These are phyloP conservation scores for Trichonephila inaurata DNA, from an alignment of 1,140 invertebrate species.

Conservation along the genomic window DNA sequence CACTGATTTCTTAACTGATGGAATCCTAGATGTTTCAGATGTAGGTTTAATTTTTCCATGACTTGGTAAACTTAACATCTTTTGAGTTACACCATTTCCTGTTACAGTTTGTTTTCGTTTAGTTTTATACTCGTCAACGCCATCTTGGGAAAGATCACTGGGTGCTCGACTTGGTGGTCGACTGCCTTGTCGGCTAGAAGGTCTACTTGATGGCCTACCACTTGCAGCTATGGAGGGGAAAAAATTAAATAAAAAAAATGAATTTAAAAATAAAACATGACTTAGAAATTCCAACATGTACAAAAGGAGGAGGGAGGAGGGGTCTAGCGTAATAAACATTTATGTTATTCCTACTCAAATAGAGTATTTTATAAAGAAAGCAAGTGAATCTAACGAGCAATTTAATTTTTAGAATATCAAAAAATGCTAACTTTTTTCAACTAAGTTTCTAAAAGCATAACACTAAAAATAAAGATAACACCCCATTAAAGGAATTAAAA, in stretches of 20 bases:
- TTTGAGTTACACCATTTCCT: slow-evolving; percentile 47
- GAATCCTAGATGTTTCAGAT: slow-evolving; percentile 53
- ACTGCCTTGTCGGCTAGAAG: slow-evolving; percentile 70
- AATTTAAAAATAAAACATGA: not conserved
- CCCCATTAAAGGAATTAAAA: too few relatives aligned
- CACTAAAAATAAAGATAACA: too few relatives aligned
- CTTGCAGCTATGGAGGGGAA: not conserved
- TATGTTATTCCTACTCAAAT: too few relatives aligned
- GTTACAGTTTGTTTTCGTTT: slow-evolving; percentile 56
- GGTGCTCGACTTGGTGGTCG: slow-evolving; percentile 65
- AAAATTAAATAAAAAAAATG: not conserved
- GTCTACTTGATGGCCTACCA: slow-evolving; percentile 53
- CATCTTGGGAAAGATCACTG: slow-evolving; percentile 75
- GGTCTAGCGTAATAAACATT: too few relatives aligned
- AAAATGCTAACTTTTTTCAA: too few relatives aligned
- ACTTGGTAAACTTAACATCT: not conserved
- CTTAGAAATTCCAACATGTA: too few relatives aligned
- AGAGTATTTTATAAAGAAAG: too few relatives aligned
- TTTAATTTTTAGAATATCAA: too few relatives aligned
- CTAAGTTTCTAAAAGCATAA: too few relatives aligned
- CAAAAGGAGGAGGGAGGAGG: too few relatives aligned
- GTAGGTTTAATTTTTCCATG: not conserved
- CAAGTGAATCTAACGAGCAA: too few relatives aligned
- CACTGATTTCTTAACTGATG: slow-evolving; percentile 51
- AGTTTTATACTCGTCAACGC: slow-evolving; percentile 54